Percentiles rank a stretch among this genome's conserved stretches.
Conservation (phyloP, 2,113 vertebrate species). For the Riparia riparia region DNA sequence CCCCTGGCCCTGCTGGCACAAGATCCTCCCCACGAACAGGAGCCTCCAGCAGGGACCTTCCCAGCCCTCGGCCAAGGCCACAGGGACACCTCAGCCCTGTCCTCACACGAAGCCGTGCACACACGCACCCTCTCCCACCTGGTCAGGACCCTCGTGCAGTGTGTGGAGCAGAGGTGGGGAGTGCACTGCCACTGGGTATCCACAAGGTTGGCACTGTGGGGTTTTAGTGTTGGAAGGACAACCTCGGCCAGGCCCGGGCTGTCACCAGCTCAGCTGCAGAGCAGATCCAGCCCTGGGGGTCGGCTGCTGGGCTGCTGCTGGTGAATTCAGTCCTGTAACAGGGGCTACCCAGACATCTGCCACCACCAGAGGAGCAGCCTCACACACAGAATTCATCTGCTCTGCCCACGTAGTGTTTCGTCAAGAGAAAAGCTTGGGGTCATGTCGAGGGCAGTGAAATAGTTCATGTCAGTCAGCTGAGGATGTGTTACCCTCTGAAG, state of each 20-base stretch:
- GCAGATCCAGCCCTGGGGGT: background rate
- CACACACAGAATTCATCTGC: background rate
- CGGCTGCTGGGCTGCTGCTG: background rate
- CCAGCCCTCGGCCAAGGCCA: background rate
- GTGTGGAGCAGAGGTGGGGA: background rate
- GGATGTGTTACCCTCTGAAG: background rate
- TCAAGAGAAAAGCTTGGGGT: background rate
- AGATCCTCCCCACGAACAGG: background rate
- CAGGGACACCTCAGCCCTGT: background rate
- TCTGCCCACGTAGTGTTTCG: background rate
- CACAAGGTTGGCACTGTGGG: rapidly evolving
- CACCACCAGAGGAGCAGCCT: background rate
- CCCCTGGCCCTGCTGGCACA: background rate
- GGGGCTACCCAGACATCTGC: background rate
- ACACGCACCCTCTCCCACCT: rapidly evolving
- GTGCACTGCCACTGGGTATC: rapidly evolving
- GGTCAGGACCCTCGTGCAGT: rapidly evolving
- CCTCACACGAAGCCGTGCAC: rapidly evolving
- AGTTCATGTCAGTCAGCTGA: background rate
- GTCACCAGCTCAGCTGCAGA: background rate
- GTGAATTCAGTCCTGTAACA: background rate
- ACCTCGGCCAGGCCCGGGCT: rapidly evolving
- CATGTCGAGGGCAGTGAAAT: background rate
- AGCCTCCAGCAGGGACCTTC: rapidly evolving
- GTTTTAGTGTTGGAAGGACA: background rate